Evolutionary conservation across 2,797 vertebrate genomes (phyloP).

Genomic region (Catharus ustulatus): DNA sequence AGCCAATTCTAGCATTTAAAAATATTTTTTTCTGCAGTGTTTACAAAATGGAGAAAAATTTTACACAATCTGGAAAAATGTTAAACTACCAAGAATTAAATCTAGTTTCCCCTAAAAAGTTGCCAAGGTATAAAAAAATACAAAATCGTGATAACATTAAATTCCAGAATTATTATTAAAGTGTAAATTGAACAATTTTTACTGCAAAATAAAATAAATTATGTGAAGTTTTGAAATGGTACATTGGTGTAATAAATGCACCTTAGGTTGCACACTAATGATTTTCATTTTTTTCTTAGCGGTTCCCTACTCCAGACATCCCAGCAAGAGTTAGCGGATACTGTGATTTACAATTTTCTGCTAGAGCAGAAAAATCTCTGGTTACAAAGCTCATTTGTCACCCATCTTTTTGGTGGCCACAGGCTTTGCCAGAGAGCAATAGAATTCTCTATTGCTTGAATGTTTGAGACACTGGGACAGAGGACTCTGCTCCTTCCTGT

Average conservation of each 20-base stretch:
- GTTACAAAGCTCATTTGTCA: neutral
- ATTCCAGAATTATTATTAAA: neutral
- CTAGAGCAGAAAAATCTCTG: neutral
- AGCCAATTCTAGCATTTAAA: neutral
- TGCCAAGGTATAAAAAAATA: neutral
- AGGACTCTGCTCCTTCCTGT: neutral
- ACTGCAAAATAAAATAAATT: neutral
- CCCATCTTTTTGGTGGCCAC: neutral
- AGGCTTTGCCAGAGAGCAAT: neutral
- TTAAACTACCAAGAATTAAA: neutral
- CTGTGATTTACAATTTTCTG: neutral
- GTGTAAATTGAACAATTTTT: neutral
- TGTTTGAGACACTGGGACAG: neutral
- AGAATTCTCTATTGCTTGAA: neutral
- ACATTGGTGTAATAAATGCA: neutral
- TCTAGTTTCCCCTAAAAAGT: neutral
- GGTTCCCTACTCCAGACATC: neutral
- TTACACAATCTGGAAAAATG: neutral
- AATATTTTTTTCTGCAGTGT: neutral
- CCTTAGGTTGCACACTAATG: accelerated
- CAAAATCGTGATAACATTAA: neutral
- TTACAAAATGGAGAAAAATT: neutral
- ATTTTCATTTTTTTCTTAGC: neutral
- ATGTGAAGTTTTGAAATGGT: neutral
- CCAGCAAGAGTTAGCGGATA: neutral